Evolutionary conservation across 2,888 invertebrate genomes (phyloP), one percentile per base, ranked within the genome.

Genomic region (Autographa gamma): DNA sequence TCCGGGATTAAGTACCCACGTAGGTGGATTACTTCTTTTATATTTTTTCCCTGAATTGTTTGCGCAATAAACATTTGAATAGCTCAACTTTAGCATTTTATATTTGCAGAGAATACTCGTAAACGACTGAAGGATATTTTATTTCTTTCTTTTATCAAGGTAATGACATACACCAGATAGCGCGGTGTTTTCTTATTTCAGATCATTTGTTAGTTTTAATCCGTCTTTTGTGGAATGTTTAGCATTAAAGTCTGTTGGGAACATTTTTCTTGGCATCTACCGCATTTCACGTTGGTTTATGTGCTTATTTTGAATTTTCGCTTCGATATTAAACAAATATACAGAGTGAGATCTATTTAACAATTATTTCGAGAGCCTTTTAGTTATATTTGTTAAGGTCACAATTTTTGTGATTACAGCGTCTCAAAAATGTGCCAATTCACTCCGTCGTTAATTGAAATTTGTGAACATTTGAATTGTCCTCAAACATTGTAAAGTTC

Each of bases 151-250:
- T 54, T 19, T 63, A 56, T 43, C 16, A 11, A 11, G 8, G n/a
- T 63, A 77, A 59, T 62, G 59, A 63, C 56, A 38, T 58, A 58
- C 18, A 63, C 64, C 59, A 60, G 32, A 74, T 62, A 56, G 32
- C 11, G 59, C 61, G 54, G 9, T 43, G 43, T 54, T 62, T 60
- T 70, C 64, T 7, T 56, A 34, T 63, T 70, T 48, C 48, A 43
- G 3, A 31, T 19, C 38, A 60, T 79, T 60, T 63, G 48, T 43
- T 66, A 32, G 11, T 59, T 69, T 56, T 48, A 38, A 54, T 74
- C 68, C n/a, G 25, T 64, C 14, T 65, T 52, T 54, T 34, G 14
- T 60, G 31, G 19, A 74, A 54, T 73, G 38, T 63, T 56, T 38
- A 18, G 9, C 18, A 59, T 34, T 52, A 66, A 60, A 41, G 31